A percentile compares a stretch with the other conserved stretches of the same genome.
phyloP scores from a whole-genome alignment of 35 echinoderm and acorn worm species.

The Apostichopus parvimensis region DNA sequence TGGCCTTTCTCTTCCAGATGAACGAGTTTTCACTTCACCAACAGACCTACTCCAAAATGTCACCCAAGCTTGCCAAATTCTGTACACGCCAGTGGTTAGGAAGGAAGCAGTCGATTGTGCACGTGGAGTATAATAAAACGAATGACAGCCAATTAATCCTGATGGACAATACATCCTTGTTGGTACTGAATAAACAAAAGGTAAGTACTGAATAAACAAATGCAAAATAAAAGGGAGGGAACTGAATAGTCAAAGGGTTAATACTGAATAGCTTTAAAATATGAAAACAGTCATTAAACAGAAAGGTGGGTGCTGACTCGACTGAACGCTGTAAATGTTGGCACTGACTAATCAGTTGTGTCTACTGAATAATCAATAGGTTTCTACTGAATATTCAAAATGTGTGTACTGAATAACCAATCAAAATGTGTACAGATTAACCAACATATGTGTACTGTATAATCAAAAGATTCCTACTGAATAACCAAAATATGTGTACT shows the following conservation, averaged over 20 bases:
- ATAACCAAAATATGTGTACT: too few species aligned
- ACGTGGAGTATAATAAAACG: slow-evolving; percentile 46
- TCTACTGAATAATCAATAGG: not conserved
- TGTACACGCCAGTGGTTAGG: slow-evolving; percentile 40
- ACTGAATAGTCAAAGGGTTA: not conserved
- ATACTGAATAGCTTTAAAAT: not conserved
- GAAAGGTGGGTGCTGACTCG: not conserved
- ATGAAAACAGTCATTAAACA: not conserved
- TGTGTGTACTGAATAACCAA: too few species aligned
- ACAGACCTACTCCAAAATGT: slow-evolving; percentile 8
- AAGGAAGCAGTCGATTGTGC: slow-evolving; percentile 30
- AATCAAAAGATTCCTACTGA: too few species aligned
- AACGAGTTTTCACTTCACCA: slow-evolving; percentile 19
- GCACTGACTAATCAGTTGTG: not conserved
- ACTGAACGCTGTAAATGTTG: not conserved
- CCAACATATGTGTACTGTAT: too few species aligned
- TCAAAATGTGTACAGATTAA: too few species aligned
- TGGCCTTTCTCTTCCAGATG: slow-evolving; percentile 7
- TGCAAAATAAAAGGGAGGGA: not conserved
- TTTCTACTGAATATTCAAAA: too few species aligned
- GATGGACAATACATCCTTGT: slow-evolving; percentile 56
- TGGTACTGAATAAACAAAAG: slow-evolving; percentile 9
- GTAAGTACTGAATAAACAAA: not conserved
- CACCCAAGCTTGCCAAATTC: not conserved
- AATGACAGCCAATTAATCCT: slow-evolving; percentile 52